These are phyloP conservation scores for Torymus aiolomorphi DNA, from an alignment of 2,888 invertebrate genomes.

Conservation along the genomic window DNA sequence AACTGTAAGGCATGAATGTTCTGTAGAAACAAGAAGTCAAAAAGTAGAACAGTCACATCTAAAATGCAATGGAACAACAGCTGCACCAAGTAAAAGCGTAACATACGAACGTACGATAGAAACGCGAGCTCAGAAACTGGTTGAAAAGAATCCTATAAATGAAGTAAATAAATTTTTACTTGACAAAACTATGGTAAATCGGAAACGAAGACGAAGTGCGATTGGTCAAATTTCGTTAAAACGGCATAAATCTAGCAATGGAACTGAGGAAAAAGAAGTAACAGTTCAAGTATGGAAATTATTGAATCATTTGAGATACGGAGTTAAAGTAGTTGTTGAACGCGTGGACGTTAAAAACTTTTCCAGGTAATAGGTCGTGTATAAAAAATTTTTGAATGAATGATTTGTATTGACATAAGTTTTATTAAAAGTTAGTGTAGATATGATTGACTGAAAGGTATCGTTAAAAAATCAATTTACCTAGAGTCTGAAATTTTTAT, in stretches of 20 bases:
- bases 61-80: no score
- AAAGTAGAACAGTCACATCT: no score
- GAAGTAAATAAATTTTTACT: conserved; percentile 41
- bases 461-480: conserved; percentile 11
- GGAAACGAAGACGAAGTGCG: conserved; percentile 54
- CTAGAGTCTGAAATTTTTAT: conserved; percentile 33
- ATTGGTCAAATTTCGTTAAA: conserved; percentile 46
- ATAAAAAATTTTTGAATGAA: conserved; percentile 35
- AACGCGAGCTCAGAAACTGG: conserved; percentile 59
- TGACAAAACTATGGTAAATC: conserved; percentile 18
- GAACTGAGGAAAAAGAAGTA: conserved; percentile 50
- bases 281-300: conserved; percentile 70
- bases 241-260: conserved; percentile 33
- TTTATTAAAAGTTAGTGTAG: conserved; percentile 44
- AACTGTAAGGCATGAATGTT: no score
- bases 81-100: no score
- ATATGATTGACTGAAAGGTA: conserved; percentile 34
- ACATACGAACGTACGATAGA: conserved; percentile 11
- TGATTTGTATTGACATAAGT: conserved; percentile 29
- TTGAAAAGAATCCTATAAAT: conserved; percentile 61
- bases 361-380: conserved; percentile 57
- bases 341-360: conserved; percentile 67
- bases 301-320: conserved; percentile 69
- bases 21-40: no score
- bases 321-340: conserved; percentile 69